These are phyloP conservation scores for Trachythela sp. DNA, from an alignment of 64 coral and sea anemone genomes.

Conservation along the genomic window DNA sequence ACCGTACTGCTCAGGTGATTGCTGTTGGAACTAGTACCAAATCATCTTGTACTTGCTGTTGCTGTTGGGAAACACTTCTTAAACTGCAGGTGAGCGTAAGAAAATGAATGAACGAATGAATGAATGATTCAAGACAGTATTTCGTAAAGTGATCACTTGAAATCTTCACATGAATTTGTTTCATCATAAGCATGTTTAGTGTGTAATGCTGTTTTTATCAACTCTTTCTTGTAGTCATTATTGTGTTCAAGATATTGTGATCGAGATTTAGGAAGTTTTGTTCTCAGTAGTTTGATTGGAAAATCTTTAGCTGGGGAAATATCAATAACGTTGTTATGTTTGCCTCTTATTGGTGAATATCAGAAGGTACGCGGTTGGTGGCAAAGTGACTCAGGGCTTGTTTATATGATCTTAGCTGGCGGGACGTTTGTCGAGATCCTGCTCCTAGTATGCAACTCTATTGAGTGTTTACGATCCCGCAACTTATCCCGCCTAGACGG, in stretches of 20 bases:
- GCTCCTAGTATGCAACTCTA: too few species aligned
- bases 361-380: neutral
- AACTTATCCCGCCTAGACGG: too few species aligned
- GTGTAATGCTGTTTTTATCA: neutral
- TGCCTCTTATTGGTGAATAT: slow-evolving; percentile 11
- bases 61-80: neutral
- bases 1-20: neutral
- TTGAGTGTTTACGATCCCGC: too few species aligned
- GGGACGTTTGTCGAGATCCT: too few species aligned
- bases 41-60: neutral
- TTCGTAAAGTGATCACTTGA: too few species aligned
- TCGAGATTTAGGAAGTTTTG: neutral
- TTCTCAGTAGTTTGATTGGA: neutral
- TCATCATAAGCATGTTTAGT: neutral
- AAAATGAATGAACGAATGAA: too few species aligned
- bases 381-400: too few species aligned
- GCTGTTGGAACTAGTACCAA: neutral
- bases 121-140: too few species aligned
- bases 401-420: too few species aligned
- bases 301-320: neutral
- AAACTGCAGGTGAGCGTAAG: neutral
- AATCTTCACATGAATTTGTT: neutral
- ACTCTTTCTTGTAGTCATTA: neutral
- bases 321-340: neutral
- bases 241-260: slow-evolving; percentile 14